Evolutionary conservation across 2,888 invertebrate species (phyloP), one percentile per base, ranked within the genome.

Genomic region (Ectropis crepuscularia): DNA sequence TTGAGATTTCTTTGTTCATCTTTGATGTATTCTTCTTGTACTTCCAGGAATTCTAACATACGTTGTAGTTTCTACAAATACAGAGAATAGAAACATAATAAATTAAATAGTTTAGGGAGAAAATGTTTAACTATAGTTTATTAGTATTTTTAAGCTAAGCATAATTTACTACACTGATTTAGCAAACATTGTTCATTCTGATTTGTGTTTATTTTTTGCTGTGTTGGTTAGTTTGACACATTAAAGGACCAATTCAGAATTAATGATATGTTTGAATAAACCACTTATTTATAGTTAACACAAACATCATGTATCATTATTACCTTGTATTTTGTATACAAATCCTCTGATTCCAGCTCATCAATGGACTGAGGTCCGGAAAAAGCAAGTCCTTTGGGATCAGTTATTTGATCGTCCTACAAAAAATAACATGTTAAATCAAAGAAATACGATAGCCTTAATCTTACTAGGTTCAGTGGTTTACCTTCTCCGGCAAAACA

Each of bases 21-120:
- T 90, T 99, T 99, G 60, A 99, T 99, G 85, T 99, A 99, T 80
- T 99, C 99, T 85, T 99, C 99, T 93, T 99, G 99, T 0, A 99
- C 99, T 87, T 99, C 98, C 8, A 99, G 93, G 86, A 99, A 99
- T 87, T 99, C 99, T 36, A 99, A 89, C 93, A 99, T 98, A 71
- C 98, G 96, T 90, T 99, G 98, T 12, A 99, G 93, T 95, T 99
- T 99, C 97, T 98, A 28, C 16, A 28, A 28, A 28, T 28, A 4
- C 4, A 28, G 16, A 1, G 16, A 28, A 28, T 28, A 28, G 82
- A 38, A 68, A 64, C n/a, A 16, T n/a, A 7, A 42, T 38, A 9
- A n/a, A 53, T 2, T 5, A 41, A 0, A n/a, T 0, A 7, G 10
- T 5, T 41, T 51, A 16, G 10, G 28, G 10, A 43, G 5, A 9